Base-by-base conservation (phyloP, 2,888 invertebrate genomes). In the Sphaeridia pumilis region DNA sequence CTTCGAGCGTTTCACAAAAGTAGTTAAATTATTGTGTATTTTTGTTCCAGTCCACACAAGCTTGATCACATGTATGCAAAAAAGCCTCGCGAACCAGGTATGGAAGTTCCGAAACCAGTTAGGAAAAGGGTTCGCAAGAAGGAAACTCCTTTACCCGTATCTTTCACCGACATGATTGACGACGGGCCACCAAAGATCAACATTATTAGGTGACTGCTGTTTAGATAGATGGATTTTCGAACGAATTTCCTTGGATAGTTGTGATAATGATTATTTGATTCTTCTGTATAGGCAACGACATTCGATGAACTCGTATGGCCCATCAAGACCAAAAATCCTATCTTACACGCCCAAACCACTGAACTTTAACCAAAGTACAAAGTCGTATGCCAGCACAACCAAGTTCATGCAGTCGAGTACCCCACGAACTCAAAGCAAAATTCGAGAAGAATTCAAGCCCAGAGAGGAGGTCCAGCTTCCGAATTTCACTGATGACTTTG, bases 41-140 rank as follows among this genome's bases (percentile, higher is more conserved):
- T 2, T 3, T 3, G 14, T 31, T 51, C 26, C 43, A 62, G 63
- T 3, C 17, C 63, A 1, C 56, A 60, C 45, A 50, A 56, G 12
- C 45, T 63, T 21, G 63, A 63, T 34, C 63, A 63, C 41, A 60
- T 60, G 60, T 63, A 63, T 34, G 63, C 63, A 1, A 63, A 57
- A 20, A 63, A 60, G 21, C 57, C 58, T 1, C 50, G 56, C 27
- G 63, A 60, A 42, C 63, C 63, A 12, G 59, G 58, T 2, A 46
- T 44, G 1, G 59, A 56, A 7, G 25, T 50, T 10, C 44, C 49
- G 4, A 35, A 55, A 12, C 57, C 58, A 7, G 49, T 56, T 2
- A 52, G 57, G 26, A 44, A 54, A 21, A 36, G 60, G 20, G 31
- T 57, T 24, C 51, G 50, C 41, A 62, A 58, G 38, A 59, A 58